Percentiles rank a stretch among this genome's conserved stretches.
These are phyloP conservation scores for Ostrea edulis DNA, from an alignment of 1,140 invertebrate species.

Conservation along the genomic window DNA sequence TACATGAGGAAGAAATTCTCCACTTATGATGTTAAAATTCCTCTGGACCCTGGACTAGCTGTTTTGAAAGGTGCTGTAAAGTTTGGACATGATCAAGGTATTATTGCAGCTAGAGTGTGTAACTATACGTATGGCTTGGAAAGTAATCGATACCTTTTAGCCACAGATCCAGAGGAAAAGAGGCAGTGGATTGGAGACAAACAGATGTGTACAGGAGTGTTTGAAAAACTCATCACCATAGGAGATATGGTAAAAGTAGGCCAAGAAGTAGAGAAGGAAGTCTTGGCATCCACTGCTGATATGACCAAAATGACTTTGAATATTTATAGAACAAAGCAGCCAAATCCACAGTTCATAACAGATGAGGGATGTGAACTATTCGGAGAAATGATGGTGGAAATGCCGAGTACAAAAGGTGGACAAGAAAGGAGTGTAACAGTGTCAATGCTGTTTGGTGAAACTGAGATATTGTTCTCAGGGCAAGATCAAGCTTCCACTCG, in stretches of 20 bases:
- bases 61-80: conserved; percentile 48
- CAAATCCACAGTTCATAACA: conserved; percentile 3
- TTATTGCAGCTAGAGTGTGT: conserved; percentile 4
- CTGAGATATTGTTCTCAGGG: conserved; percentile 23
- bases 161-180: not conserved
- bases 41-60: conserved; percentile 39
- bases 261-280: not conserved
- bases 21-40: conserved; percentile 25
- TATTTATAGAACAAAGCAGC: conserved; percentile 3
- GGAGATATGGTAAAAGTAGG: not conserved
- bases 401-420: conserved; percentile 25
- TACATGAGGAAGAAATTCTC: conserved; percentile 20
- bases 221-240: conserved; percentile 22
- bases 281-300: conserved; percentile 4
- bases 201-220: not conserved
- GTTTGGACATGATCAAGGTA: conserved; percentile 40
- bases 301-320: conserved; percentile 30
- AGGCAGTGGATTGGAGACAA: not conserved
- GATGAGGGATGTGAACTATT: conserved; percentile 28
- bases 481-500: not conserved
- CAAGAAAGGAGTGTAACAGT: not conserved
- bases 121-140: conserved; percentile 5
- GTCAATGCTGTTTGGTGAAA: conserved; percentile 17
- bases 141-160: not conserved
- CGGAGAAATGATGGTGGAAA: conserved; percentile 8